Evolutionary conservation across 2,797 vertebrate genomes (phyloP).

Genomic region (Catostomus latipinnis): DNA sequence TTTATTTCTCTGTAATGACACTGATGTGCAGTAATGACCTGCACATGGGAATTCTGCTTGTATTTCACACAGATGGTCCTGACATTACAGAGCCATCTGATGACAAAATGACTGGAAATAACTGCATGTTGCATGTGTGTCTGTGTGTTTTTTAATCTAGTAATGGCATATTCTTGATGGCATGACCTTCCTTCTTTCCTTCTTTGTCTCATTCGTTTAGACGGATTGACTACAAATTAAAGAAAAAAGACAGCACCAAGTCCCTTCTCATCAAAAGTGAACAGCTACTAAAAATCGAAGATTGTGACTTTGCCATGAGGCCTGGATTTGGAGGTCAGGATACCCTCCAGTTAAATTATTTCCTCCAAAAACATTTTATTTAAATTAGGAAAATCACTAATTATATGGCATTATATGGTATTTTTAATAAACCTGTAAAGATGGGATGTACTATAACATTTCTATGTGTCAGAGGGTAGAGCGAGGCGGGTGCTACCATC

Average conservation of each 20-base stretch:
- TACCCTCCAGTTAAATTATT: neutral
- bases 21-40: neutral
- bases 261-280: slow-evolving; percentile 84
- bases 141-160: too few species aligned
- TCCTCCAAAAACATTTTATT: slow-evolving; percentile 5
- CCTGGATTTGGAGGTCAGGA: slow-evolving; percentile 90
- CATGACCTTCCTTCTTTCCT: neutral
- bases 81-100: neutral
- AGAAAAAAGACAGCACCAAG: slow-evolving; percentile 88
- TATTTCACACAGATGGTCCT: neutral
- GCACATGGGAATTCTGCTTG: neutral
- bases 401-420: neutral
- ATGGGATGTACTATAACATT: slow-evolving; percentile 43
- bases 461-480: neutral
- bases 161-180: too few species aligned
- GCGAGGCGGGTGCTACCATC: neutral
- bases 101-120: neutral
- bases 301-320: slow-evolving; percentile 91
- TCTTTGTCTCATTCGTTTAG: slow-evolving; percentile 55
- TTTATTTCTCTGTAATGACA: neutral
- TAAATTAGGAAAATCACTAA: slow-evolving; percentile 47
- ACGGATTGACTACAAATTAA: slow-evolving; percentile 83
- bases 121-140: too few species aligned
- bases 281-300: slow-evolving; percentile 88
- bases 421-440: slow-evolving; percentile 19